Base-by-base conservation (phyloP, 2,888 invertebrate species). In the Saturnia japonica region DNA sequence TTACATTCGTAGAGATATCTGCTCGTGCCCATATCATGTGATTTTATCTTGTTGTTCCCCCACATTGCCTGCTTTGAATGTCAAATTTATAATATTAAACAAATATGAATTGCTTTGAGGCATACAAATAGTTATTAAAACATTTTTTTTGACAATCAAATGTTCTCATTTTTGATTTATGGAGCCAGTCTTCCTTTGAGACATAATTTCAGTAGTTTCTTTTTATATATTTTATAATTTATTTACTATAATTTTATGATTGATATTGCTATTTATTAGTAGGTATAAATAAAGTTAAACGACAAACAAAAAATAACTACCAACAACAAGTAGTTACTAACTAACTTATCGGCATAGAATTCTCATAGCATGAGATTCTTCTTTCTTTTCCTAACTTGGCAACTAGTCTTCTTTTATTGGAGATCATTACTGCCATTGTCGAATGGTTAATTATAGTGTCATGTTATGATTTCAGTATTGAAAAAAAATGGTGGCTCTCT, bases 21-120 rank as follows among this genome's bases (percentile, higher is more conserved):
- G 6, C 19, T 64, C 62, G 40, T 40, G 40, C 22, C n/a, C 34
- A 64, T 64, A 64, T 64, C 40, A 40, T 40, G 40, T 40, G 40
- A 64, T 64, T 64, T 34, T 64, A 64, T 64, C 34, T 40, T 40
- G 19, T 64, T 40, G 40, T 64, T 28, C 64, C 64, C 40, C 19
- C 19, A 64, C 40, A 64, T 64, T 64, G 64, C 64, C 40, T 64
- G 40, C 19, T 64, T 40, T 40, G 9, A 64, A 64, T 64, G n/a
- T 64, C 34, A 19, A 34, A 64, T 40, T 19, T 40, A 40, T 64
- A 64, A 40, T 40, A 64, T n/a, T 1, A 40, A 22, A 64, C 9
- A 34, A 40, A 9, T n/a, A 64, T 64, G 16, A 40, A 64, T n/a
- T 40, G 34, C 64, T 64, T 64, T 40, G 19, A 64, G 19, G 19